Percentiles rank a stretch among this genome's conserved stretches.
These are phyloP conservation scores for Heliothis virescens DNA, from an alignment of 1,140 invertebrate species.

Conservation along the genomic window DNA sequence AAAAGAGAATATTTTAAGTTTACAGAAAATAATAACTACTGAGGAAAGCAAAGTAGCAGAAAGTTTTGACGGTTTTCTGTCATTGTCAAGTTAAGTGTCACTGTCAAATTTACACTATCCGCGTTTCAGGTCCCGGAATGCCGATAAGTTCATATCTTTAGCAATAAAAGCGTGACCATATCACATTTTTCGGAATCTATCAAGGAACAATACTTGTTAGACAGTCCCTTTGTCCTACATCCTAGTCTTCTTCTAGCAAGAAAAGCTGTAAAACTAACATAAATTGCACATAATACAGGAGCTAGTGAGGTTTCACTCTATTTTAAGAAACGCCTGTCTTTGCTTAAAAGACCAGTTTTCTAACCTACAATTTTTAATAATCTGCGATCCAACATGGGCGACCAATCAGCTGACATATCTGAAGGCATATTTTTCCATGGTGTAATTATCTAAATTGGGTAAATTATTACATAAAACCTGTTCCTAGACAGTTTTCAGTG, in stretches of 20 bases:
- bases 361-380: neutral
- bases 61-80: conserved; percentile 24
- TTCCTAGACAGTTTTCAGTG: conserved; percentile 54
- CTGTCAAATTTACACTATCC: neutral
- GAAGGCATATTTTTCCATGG: conserved; percentile 77
- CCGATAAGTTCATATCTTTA: neutral
- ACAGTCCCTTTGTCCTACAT: too few species aligned
- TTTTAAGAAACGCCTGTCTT: too few species aligned
- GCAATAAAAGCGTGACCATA: neutral
- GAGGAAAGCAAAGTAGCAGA: neutral
- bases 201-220: neutral
- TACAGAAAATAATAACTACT: neutral
- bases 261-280: too few species aligned
- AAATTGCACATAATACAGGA: too few species aligned
- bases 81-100: neutral
- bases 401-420: conserved; percentile 80
- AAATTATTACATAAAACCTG: conserved; percentile 84
- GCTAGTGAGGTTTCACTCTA: too few species aligned
- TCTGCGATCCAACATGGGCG: conserved; percentile 56
- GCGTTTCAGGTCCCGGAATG: neutral
- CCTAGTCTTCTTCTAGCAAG: too few species aligned
- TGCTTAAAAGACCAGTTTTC: neutral
- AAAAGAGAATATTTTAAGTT: too few species aligned
- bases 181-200: neutral
- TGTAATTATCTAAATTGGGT: conserved; percentile 70